phyloP scores from a whole-genome alignment of 2,888 invertebrate species.

The Heliconius hortense region DNA sequence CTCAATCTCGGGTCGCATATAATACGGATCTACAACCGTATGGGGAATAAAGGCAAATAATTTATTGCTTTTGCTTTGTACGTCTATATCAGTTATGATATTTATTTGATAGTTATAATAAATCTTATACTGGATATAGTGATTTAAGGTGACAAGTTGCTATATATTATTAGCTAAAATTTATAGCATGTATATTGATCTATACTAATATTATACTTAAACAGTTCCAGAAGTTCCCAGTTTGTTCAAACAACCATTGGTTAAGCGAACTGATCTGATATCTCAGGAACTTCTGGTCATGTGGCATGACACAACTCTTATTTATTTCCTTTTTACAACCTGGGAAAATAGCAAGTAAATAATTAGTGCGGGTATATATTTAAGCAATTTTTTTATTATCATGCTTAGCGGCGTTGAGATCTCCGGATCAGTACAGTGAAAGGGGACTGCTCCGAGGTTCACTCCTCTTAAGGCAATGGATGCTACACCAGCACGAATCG shows the following conservation, averaged over 20 bases:
- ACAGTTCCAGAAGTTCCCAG: not conserved
- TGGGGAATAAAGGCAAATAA: slow-evolving; percentile 48
- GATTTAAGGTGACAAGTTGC: not conserved
- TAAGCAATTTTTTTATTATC: too few relatives aligned
- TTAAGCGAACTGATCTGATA: not conserved
- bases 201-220: not conserved
- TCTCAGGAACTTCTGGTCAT: not conserved
- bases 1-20: slow-evolving; percentile 46
- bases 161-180: not conserved
- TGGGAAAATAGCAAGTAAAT: too few relatives aligned
- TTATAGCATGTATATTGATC: not conserved
- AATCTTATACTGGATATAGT: not conserved
- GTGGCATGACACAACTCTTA: too few relatives aligned
- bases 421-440: too few relatives aligned
- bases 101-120: slow-evolving; percentile 27
- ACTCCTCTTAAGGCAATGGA: too few relatives aligned
- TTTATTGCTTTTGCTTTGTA: slow-evolving; percentile 45
- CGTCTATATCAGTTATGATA: slow-evolving; percentile 34
- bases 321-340: too few relatives aligned
- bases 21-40: slow-evolving; percentile 45
- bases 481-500: too few relatives aligned
- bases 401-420: too few relatives aligned
- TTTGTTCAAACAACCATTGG: not conserved
- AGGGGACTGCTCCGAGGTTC: too few relatives aligned
- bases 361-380: too few relatives aligned